These are phyloP conservation scores for Schizothorax lantsangensis DNA, from an alignment of 2,797 vertebrate species.

Conservation along the genomic window DNA sequence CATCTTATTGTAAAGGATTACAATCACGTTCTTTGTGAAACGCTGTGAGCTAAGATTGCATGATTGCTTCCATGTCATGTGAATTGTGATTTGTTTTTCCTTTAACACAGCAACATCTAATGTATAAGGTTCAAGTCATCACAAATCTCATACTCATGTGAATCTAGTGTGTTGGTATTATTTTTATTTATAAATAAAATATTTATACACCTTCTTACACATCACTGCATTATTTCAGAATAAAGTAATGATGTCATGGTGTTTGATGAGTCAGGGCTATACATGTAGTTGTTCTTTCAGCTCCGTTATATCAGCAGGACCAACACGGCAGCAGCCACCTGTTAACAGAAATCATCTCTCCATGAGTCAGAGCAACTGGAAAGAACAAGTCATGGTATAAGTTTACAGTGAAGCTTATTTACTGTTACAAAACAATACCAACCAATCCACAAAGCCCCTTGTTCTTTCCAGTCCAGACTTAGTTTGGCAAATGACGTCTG, in stretches of 20 bases:
- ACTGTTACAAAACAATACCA: neutral
- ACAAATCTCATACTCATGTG: slow-evolving; percentile 56
- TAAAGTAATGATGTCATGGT: neutral
- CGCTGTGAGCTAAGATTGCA: slow-evolving; percentile 59
- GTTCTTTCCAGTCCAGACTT: slow-evolving; percentile 74
- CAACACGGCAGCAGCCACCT: slow-evolving; percentile 83
- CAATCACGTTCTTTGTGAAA: slow-evolving; percentile 61
- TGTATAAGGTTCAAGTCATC: slow-evolving; percentile 42
- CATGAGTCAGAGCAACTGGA: neutral
- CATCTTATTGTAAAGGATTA: slow-evolving; percentile 40
- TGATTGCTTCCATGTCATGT: slow-evolving; percentile 62
- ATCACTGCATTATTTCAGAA: slow-evolving; percentile 10
- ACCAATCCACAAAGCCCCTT: slow-evolving; percentile 83
- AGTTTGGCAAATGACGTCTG: slow-evolving; percentile 62
- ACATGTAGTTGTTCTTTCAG: slow-evolving; percentile 63
- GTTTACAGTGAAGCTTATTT: slow-evolving; percentile 10
- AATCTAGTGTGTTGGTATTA: slow-evolving; percentile 41
- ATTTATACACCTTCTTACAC: slow-evolving; percentile 70
- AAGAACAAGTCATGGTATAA: neutral
- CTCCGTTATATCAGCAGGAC: slow-evolving; percentile 73
- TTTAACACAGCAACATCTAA: slow-evolving; percentile 49
- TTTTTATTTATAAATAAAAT: slow-evolving; percentile 74
- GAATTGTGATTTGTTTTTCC: slow-evolving; percentile 47
- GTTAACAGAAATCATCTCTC: slow-evolving; percentile 18
- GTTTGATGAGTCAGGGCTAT: neutral